Base-by-base conservation (phyloP, 2,113 vertebrate genomes). In the Holacanthus passer region DNA sequence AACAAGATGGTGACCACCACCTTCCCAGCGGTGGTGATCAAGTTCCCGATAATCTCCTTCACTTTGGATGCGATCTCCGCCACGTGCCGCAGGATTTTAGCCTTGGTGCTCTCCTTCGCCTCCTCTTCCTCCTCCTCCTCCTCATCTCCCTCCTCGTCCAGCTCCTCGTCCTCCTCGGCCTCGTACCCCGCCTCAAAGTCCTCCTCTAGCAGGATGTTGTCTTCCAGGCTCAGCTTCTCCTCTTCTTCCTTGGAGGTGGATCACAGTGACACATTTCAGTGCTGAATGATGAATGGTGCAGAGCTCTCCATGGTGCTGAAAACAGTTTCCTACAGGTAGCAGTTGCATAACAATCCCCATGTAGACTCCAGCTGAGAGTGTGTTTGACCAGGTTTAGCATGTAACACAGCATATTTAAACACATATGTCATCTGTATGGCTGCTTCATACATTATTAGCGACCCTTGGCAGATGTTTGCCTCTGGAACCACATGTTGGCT, bases 1-100 rank as follows among this genome's bases (percentile, higher is more conserved):
- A 99, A 92, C 90, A 99, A 91, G 90, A 99, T 96, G 47, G 97
- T 99, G 84, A 99, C 96, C 89, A 99, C 97, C 88, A 98, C 97
- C 93, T 98, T 97, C 88, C 98, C 98, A 7, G 98, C 98, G 0
- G 97, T 99, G 87, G 96, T 97, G 87, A 99, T 99, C 94, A 99
- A 94, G 91, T 99, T 96, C 88, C 98, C 98, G 45, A 99, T 98
- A 87, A 98, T 92, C 73, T 99, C 98, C 88, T 99, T 99, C 63
- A 98, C 93, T 94, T 89, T 97, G 73, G 97, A 96, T 5, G 97
- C 98, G 14, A 98, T 59, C 1, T 88, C 95, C 1, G 97, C 97
- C 0, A 99, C 91, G 69, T 93, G 91, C n/a, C 97, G 96, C 83
- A 99, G 94, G 53, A 98, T 78, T 92, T 97, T 99, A 90, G 95